Evolutionary conservation across 2,113 vertebrate genomes (phyloP).

Genomic region (Phrynosoma blainvillii): DNA sequence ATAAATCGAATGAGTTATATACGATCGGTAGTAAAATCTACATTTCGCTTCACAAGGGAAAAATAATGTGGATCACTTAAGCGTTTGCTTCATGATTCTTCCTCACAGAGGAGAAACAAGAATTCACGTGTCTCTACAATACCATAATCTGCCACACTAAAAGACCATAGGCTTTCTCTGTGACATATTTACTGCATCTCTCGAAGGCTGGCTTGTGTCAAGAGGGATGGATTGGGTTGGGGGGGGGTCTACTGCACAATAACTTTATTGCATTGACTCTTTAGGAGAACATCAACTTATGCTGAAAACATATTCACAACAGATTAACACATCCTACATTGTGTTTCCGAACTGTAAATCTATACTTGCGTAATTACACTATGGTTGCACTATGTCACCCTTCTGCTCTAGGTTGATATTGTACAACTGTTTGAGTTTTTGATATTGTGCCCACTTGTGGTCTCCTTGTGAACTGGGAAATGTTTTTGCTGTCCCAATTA

Average conservation of each 20-base stretch:
- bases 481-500: too few relatives aligned
- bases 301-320: slow-evolving; percentile 40
- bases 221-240: not conserved
- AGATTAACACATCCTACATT: not conserved
- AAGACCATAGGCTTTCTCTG: slow-evolving; percentile 53
- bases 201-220: slow-evolving; percentile 48
- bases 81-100: slow-evolving; percentile 53
- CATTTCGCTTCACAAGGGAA: slow-evolving; percentile 62
- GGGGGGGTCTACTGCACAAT: slow-evolving; percentile 36
- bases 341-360: too few relatives aligned
- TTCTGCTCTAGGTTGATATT: too few relatives aligned
- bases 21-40: slow-evolving; percentile 64
- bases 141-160: slow-evolving; percentile 32
- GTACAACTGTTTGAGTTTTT: too few relatives aligned
- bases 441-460: too few relatives aligned
- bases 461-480: too few relatives aligned
- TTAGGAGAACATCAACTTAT: slow-evolving; percentile 24
- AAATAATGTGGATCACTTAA: slow-evolving; percentile 64
- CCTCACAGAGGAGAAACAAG: slow-evolving; percentile 27
- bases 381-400: too few relatives aligned
- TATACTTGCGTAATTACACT: too few relatives aligned
- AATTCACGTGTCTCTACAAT: slow-evolving; percentile 43
- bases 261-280: slow-evolving; percentile 41
- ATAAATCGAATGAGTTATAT: slow-evolving; percentile 62
- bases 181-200: slow-evolving; percentile 64